Percentiles rank a stretch among this genome's conserved stretches.
Evolutionary conservation across 2,113 vertebrate species (phyloP).

Genomic region (Halichoeres trimaculatus): DNA sequence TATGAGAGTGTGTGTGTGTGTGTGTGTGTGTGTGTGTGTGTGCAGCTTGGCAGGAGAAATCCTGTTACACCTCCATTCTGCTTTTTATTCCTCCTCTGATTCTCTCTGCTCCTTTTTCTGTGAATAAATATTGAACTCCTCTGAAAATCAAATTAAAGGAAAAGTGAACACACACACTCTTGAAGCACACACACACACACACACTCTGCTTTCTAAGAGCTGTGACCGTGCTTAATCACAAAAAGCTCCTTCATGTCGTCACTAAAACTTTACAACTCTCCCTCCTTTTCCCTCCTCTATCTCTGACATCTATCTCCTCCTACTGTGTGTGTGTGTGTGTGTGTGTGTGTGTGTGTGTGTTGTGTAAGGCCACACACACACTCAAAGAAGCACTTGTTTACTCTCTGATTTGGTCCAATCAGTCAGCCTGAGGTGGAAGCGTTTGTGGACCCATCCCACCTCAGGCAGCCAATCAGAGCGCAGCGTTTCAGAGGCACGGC

Average conservation of each 20-base stretch:
- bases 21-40: conserved; percentile 26
- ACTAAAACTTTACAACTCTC: conserved; percentile 17
- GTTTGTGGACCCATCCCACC: conserved; percentile 76
- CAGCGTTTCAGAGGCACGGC: conserved; percentile 37
- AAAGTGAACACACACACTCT: conserved; percentile 3
- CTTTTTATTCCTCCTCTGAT: conserved; percentile 42
- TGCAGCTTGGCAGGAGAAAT: conserved; percentile 50
- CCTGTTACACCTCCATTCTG: conserved; percentile 40
- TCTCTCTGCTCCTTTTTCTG: conserved; percentile 14
- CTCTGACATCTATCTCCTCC: conserved; percentile 18
- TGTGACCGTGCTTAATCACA: conserved; percentile 17
- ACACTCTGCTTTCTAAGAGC: conserved; percentile 7
- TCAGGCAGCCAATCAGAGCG: conserved; percentile 71
- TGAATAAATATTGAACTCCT: conserved; percentile 27
- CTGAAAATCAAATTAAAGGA: background rate
- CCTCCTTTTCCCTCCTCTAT: conserved; percentile 2
- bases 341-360: conserved; percentile 22
- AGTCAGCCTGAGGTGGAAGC: conserved; percentile 55
- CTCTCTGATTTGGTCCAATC: conserved; percentile 70
- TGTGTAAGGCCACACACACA: conserved; percentile 75
- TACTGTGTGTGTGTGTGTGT: no score
- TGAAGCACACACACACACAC: background rate
- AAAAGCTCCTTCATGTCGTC: conserved; percentile 33
- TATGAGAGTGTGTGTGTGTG: conserved; percentile 29
- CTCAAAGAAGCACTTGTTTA: conserved; percentile 75